Base-by-base conservation (phyloP, 2,113 vertebrate species). In the Platysteira castanea region DNA sequence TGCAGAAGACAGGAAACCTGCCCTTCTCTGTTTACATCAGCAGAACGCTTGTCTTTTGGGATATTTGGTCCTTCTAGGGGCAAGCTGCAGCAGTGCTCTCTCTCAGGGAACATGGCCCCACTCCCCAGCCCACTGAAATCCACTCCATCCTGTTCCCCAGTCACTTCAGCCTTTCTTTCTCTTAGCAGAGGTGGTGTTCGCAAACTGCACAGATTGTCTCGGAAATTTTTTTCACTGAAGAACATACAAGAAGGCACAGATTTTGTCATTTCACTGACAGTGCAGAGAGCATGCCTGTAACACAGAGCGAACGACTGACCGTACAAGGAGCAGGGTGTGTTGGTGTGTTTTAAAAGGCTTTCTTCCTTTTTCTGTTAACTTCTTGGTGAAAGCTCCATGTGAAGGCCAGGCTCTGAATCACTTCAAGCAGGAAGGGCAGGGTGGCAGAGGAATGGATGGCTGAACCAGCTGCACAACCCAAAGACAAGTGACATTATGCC, bases 221-320 rank as follows among this genome's bases (percentile, higher is more conserved):
- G 42, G 37, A 53, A 27, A 15, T 24, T 86, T 90, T 22, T 57
- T 10, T 57, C 49, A 53, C 31, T 30, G 31, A 88, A 39, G 0
- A 0, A 33, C 42, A 24, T 10, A 46, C 10, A 77, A 35, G 75
- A 59, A 68, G 46, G 31, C 33, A 65, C 1, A 2, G 15, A 53
- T 91, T 83, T 52, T 67, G 9, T 59, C 46, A 59, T 42, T 57
- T 65, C 67, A 57, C 16, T 23, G 24, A 8, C 9, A 52, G 39
- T n/a, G 13, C 47, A 76, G 52, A 30, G 8, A 70, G 16, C 41
- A 15, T 23, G 26, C 60, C 77, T 65, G 6, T 64, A 81, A 50
- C 56, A 63, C 41, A 50, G 64, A 52, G 23, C 35, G 52, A 92
- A 47, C 31, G n/a, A 41, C 30, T 0, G 0, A 41, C 19, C 1